Percentiles rank a stretch among this genome's conserved stretches.
phyloP scores from a whole-genome alignment of 2,797 vertebrate species.

The Ptychadena robeensis region DNA sequence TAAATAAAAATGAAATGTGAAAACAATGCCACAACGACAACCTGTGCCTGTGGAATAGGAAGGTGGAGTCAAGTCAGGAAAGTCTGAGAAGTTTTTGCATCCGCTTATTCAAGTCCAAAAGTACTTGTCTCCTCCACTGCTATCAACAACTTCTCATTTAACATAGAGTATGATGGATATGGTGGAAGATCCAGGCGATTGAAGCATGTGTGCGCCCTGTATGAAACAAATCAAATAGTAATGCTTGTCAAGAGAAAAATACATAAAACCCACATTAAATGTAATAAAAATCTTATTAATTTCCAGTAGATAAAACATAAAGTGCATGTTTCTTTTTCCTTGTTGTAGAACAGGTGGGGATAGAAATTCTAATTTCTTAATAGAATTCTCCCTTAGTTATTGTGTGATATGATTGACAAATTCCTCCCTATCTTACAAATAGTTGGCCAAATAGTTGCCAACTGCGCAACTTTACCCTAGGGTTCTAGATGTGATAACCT shows the following conservation, averaged over 20 bases:
- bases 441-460: too few species aligned
- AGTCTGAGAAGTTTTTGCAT: slow-evolving; percentile 66
- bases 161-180: slow-evolving; percentile 92
- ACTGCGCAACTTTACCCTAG: too few species aligned
- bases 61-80: slow-evolving; percentile 70
- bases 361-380: too few species aligned
- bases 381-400: too few species aligned
- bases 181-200: slow-evolving; percentile 96
- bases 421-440: too few species aligned
- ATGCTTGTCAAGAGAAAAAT: background rate
- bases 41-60: slow-evolving; percentile 70
- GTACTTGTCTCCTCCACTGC: slow-evolving; percentile 99
- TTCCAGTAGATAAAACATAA: too few species aligned
- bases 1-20: slow-evolving; percentile 58
- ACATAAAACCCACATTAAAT: background rate
- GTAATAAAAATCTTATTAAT: background rate
- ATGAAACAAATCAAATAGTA: slow-evolving; percentile 49
- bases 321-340: too few species aligned
- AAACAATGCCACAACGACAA: slow-evolving; percentile 63
- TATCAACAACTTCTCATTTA: slow-evolving; percentile 93
- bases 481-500: too few species aligned
- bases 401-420: too few species aligned
- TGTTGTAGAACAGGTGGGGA: too few species aligned
- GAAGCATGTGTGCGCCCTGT: slow-evolving; percentile 95
- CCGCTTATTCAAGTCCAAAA: slow-evolving; percentile 85